Base-by-base conservation (phyloP, 1,140 invertebrate species). In the Ptiloglossa arizonensis region DNA sequence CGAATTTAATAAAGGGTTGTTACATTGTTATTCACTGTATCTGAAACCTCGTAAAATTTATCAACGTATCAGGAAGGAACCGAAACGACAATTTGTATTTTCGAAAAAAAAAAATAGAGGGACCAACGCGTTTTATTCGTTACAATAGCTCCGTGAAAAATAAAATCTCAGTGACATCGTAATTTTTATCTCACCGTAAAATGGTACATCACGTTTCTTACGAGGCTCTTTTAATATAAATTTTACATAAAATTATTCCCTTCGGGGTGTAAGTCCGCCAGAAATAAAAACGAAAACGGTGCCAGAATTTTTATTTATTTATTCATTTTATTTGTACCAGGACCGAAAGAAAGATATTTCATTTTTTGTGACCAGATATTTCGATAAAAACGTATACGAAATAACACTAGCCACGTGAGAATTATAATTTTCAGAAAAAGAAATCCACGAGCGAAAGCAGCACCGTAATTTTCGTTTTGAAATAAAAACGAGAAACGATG, bases 221-320 rank as follows among this genome's bases (percentile, higher is more conserved):
- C 29, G 29, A 38, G 5, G 32, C 32, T 13, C 32, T 41, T 11
- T 2, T 13, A 13, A 48, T 48, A 54, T 41, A 50, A 41, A 68
- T 56, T 41, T 38, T 9, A 8, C 35, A 52, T 38, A 22, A 38
- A 54, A 68, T 68, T 19, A 24, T 17, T 24, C 32, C 32, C n/a
- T 32, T 54, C 32, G 48, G 24, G 32, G 17, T n/a, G 32, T 19
- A n/a, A 15, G 11, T 29, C 8, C 2, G 17, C 4, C 5, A 19
- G 17, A 19, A 38, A 38, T 38, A 27, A 52, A 17, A 32, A 24
- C 13, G 29, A 11, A 32, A 38, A 6, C 17, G 17, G n/a, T n/a
- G n/a, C n/a, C 29, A 9, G 48, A 68, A 52, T 54, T 68, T 54
- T 56, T 41, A 41, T 56, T 41, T n/a, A n/a, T n/a, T n/a, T n/a